Percentiles rank a stretch among this genome's conserved stretches.
Evolutionary conservation across 2,888 invertebrate genomes (phyloP).

Genomic region (Synanthedon tipuliformis): DNA sequence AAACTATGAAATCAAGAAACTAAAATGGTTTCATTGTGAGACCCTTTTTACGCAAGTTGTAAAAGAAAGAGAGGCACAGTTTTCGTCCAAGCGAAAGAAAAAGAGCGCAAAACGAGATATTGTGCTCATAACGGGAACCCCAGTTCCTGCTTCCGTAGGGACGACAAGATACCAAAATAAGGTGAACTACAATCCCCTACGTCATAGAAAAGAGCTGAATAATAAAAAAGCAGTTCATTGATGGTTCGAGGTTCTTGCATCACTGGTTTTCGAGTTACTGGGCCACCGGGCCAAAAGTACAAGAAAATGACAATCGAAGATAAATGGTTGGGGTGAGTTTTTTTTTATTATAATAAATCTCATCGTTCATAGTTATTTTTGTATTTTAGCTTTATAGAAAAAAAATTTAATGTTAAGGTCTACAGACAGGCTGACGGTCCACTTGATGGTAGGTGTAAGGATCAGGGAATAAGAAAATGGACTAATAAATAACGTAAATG

Average conservation of each 20-base stretch:
- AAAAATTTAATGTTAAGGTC: too few species aligned
- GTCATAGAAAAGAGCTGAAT: conserved; percentile 6
- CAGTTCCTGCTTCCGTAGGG: conserved; percentile 48
- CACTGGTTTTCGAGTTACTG: conserved; percentile 26
- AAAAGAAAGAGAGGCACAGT: conserved; percentile 18
- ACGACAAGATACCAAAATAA: conserved; percentile 23
- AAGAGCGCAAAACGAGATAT: background rate
- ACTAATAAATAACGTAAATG: too few species aligned
- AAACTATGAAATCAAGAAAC: conserved; percentile 24
- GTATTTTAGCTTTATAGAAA: too few species aligned
- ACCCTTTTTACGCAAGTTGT: conserved; percentile 20
- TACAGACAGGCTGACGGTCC: too few species aligned
- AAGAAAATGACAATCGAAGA: background rate
- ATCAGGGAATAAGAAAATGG: too few species aligned
- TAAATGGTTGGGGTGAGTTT: background rate
- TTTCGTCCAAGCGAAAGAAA: background rate
- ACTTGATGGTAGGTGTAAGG: too few species aligned
- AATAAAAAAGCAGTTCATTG: conserved; percentile 17
- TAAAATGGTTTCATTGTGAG: conserved; percentile 15
- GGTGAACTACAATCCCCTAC: conserved; percentile 30
- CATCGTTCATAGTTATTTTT: too few species aligned
- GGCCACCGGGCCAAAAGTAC: conserved; percentile 41
- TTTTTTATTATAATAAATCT: too few species aligned
- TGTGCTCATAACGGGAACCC: conserved; percentile 38
- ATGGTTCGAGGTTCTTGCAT: conserved; percentile 17